phyloP scores from a whole-genome alignment of 1,140 invertebrate species.

The Diachasma alloeum region DNA sequence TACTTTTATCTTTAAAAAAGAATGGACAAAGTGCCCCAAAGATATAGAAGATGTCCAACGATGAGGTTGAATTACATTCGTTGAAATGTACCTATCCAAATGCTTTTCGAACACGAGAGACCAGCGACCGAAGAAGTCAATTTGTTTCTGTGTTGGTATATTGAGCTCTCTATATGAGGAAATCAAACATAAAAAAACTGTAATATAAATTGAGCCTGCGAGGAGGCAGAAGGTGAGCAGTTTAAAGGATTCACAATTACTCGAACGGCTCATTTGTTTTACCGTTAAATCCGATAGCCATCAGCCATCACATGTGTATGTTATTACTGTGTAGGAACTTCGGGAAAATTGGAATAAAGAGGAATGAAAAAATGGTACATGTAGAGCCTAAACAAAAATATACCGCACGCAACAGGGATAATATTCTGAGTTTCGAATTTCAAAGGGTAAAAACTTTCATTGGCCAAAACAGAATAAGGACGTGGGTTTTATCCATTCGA shows the following conservation, averaged over 20 bases:
- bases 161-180: not conserved
- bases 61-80: too few relatives aligned
- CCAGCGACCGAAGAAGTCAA: too few relatives aligned
- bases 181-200: slow-evolving; percentile 20
- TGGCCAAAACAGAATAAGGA: not conserved
- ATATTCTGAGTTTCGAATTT: not conserved
- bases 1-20: too few relatives aligned
- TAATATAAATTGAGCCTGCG: slow-evolving; percentile 15
- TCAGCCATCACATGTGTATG: slow-evolving; percentile 13
- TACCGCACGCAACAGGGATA: not conserved
- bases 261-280: slow-evolving; percentile 19
- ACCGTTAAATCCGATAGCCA: slow-evolving; percentile 39
- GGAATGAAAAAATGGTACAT: not conserved
- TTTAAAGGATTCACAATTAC: not conserved
- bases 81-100: too few relatives aligned
- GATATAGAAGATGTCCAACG: too few relatives aligned
- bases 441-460: not conserved
- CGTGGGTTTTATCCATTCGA: too few relatives aligned
- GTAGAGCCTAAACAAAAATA: not conserved
- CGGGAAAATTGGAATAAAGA: not conserved
- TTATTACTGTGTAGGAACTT: too few relatives aligned
- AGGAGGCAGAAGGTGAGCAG: not conserved
- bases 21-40: too few relatives aligned
- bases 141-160: not conserved
- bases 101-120: too few relatives aligned